Evolutionary conservation across 2,888 invertebrate species (phyloP).

Genomic region (Escarpia spicata): DNA sequence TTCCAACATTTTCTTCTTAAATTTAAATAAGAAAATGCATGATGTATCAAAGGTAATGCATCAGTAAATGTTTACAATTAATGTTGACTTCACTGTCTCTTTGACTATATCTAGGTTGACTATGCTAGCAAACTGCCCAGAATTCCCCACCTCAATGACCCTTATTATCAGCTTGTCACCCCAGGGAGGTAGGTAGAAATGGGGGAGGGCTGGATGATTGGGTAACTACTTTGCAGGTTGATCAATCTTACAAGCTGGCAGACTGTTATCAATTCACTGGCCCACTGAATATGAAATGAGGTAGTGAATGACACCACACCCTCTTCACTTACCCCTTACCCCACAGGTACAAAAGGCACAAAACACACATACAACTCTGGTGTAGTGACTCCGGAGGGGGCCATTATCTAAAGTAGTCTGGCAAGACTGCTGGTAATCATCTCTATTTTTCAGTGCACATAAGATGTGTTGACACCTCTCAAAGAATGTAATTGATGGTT

Average conservation of each 20-base stretch:
- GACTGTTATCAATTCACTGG: background rate
- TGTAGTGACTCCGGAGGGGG: background rate
- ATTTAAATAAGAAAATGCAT: background rate
- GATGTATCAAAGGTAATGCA: background rate
- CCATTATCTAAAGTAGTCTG: background rate
- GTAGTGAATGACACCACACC: background rate
- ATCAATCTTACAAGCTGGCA: background rate
- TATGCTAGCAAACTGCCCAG: background rate
- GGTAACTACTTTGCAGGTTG: conserved; percentile 16
- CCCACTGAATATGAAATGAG: background rate
- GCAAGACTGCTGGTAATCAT: background rate
- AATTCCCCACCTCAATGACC: background rate
- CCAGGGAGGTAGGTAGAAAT: background rate
- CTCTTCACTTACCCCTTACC: background rate
- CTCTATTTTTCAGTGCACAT: background rate
- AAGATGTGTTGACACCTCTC: background rate
- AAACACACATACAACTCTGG: background rate
- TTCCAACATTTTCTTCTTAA: background rate
- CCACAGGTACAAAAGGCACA: conserved; percentile 16
- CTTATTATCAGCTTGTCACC: background rate
- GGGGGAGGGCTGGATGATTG: background rate
- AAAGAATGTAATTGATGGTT: background rate
- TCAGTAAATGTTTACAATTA: background rate
- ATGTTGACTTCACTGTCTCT: background rate
- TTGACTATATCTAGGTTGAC: background rate